Base-by-base conservation (phyloP, 2,888 invertebrate species). In the Buathra laborator region DNA sequence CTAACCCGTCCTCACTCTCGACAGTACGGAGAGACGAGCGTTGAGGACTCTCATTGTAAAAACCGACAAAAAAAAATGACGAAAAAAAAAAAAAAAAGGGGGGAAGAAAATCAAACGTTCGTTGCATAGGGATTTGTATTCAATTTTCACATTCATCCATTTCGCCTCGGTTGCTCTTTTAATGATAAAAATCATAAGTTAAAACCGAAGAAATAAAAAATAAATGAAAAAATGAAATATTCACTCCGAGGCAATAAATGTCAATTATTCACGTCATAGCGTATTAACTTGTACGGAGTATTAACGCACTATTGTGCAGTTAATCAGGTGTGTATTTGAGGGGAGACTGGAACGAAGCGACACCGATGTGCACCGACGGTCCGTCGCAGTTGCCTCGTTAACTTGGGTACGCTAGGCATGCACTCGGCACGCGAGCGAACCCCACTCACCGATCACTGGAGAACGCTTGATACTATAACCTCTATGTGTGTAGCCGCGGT, bases 361-460 rank as follows among this genome's bases (percentile, higher is more conserved):
- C 77, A 77, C 68, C 77, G 68, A 68, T 67, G 44, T 43, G 53
- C 44, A 68, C 68, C 56, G 56, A 56, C 70, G 70, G 77, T 43
- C 68, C 56, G 68, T 59, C 77, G 67, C 68, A 59, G 77, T 77
- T 68, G 56, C 56, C 77, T 62, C 56, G 75, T 75, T 59, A 51
- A 44, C 46, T 68, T 53, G 56, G 71, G 48, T 71, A 71, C 71
- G 53, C 71, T 56, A 71, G 53, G 71, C 71, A 71, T 71, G 71
- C 71, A 71, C 71, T 51, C 70, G 76, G 43, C 70, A 72, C 81
- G 62, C 62, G 64, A 81, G 76, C 64, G 68, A 81, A 32, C 51
- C 68, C 62, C 56, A 43, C 68, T 81, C 81, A 64, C 76, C 70
- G 70, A 56, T 56, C 56, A 56, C 56, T 24, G 37, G 56, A 56